Evolutionary conservation across 2,113 vertebrate genomes (phyloP).

Genomic region (Mionectes macconnelli): DNA sequence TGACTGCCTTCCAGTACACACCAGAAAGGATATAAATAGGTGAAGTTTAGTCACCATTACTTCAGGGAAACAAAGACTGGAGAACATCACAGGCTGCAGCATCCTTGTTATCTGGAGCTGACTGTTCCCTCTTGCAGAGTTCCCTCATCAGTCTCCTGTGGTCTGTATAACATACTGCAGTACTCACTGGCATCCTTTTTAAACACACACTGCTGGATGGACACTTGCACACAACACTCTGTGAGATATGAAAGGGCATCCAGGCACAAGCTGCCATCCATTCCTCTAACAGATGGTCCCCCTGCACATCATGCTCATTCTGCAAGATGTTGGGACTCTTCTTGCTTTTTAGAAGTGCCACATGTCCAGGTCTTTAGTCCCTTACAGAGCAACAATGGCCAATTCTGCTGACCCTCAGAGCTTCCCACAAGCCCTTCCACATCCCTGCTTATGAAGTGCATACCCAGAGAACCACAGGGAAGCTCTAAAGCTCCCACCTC

Average conservation of each 20-base stretch:
- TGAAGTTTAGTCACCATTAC: not conserved
- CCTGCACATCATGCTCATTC: fast-evolving
- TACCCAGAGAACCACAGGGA: fast-evolving
- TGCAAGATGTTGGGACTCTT: not conserved
- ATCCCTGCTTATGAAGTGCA: not conserved
- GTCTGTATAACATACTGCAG: fast-evolving
- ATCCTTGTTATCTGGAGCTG: not conserved
- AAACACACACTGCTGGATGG: not conserved
- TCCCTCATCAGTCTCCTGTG: not conserved
- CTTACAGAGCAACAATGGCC: not conserved
- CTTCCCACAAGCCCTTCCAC: not conserved
- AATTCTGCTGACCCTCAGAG: not conserved
- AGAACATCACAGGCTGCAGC: fast-evolving
- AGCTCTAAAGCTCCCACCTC: not conserved
- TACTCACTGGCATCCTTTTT: not conserved
- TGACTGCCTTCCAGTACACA: not conserved
- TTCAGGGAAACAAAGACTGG: not conserved
- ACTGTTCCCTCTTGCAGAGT: not conserved
- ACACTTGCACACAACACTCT: not conserved
- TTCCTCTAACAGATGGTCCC: not conserved
- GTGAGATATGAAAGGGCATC: not conserved
- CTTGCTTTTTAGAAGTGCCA: not conserved
- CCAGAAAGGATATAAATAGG: not conserved
- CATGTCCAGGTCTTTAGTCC: not conserved
- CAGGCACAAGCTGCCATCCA: not conserved